A percentile compares a stretch with the other conserved stretches of the same genome.
Conservation (phyloP, 2,797 vertebrate genomes). For the Lutra lutra region DNA sequence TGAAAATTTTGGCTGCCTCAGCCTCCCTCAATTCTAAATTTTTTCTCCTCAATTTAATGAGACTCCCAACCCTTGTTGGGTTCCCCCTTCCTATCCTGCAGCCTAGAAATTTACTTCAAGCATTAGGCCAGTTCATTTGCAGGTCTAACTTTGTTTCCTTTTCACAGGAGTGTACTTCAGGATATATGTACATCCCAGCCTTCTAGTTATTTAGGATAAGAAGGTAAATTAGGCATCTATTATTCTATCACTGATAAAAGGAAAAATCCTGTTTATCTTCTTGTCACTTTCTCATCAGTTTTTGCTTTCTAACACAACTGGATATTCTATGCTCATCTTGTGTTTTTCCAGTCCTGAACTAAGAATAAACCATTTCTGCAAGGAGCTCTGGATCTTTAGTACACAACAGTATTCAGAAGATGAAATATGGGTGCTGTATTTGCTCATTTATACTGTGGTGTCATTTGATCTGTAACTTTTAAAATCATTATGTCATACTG, state of each 20-base stretch:
- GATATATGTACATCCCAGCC: background rate
- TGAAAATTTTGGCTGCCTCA: background rate
- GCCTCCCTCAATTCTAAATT: background rate
- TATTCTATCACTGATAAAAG: background rate
- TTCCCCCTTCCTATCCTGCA: background rate
- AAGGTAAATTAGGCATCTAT: background rate
- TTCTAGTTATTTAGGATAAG: background rate
- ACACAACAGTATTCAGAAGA: background rate
- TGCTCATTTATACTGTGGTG: background rate
- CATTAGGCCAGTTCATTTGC: background rate
- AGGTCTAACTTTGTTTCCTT: background rate
- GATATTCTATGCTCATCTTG: background rate
- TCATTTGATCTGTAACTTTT: background rate
- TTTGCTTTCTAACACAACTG: background rate
- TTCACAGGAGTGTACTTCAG: background rate
- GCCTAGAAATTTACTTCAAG: background rate
- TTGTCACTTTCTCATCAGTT: background rate
- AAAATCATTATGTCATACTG: background rate
- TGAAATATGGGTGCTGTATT: background rate
- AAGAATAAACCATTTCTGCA: background rate
- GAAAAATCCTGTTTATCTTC: background rate
- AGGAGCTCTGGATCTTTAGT: background rate
- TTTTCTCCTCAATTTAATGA: background rate
- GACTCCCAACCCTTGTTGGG: background rate
- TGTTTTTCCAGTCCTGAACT: background rate